These are phyloP conservation scores for Eupleurogrammus muticus DNA, from an alignment of 2,797 vertebrate genomes.

Conservation along the genomic window DNA sequence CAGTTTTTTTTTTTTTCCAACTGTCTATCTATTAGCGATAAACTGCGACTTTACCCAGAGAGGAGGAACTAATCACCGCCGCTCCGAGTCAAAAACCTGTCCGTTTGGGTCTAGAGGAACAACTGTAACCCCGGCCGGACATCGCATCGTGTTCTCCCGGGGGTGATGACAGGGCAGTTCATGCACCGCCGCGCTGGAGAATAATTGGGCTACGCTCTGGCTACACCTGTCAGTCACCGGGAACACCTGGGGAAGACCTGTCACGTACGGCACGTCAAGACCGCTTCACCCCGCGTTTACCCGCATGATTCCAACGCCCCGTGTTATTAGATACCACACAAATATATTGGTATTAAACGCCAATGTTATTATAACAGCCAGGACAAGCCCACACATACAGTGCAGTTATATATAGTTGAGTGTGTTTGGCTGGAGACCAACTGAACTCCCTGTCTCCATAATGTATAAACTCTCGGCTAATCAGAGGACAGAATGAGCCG, in stretches of 20 bases:
- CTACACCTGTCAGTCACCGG: slow-evolving; percentile 46
- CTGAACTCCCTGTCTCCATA: too few relatives aligned
- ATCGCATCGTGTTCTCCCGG: slow-evolving; percentile 32
- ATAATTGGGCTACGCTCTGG: slow-evolving; percentile 46
- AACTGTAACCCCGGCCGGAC: slow-evolving; percentile 13
- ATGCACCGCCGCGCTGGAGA: slow-evolving; percentile 25
- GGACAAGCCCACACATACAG: too few relatives aligned
- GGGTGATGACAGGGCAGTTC: slow-evolving; percentile 46
- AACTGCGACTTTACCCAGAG: slow-evolving; percentile 5
- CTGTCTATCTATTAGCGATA: slow-evolving; percentile 10
- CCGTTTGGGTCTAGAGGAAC: slow-evolving; percentile 19
- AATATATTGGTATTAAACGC: too few relatives aligned
- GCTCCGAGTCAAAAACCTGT: slow-evolving; percentile 26
- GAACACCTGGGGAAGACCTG: slow-evolving; percentile 16
- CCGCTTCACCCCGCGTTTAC: slow-evolving; percentile 24
- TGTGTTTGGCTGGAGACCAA: too few relatives aligned
- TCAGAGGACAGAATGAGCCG: too few relatives aligned
- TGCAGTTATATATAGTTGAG: too few relatives aligned
- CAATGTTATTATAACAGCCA: too few relatives aligned
- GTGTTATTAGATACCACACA: background rate
- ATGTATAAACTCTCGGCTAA: too few relatives aligned
- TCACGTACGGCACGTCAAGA: slow-evolving; percentile 15
- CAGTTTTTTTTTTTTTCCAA: slow-evolving; percentile 9
- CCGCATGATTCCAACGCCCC: slow-evolving; percentile 4
- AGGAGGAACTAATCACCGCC: slow-evolving; percentile 21